These are phyloP conservation scores for Phasia obesa DNA, from an alignment of 2,888 invertebrate genomes.

Conservation along the genomic window DNA sequence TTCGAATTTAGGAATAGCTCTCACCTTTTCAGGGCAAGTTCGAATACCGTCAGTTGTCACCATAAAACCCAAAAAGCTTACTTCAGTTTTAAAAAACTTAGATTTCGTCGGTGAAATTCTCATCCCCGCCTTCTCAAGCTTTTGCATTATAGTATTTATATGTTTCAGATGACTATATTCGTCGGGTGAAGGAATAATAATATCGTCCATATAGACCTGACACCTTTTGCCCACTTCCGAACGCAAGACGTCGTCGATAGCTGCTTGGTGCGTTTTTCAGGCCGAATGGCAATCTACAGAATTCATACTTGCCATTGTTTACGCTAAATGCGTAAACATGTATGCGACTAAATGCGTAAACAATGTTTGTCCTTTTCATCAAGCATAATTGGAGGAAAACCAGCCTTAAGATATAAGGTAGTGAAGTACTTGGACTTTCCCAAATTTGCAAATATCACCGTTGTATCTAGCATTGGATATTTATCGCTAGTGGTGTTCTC, in stretches of 20 bases:
- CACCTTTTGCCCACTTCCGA: conserved; percentile 13
- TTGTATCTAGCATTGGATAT: conserved; percentile 16
- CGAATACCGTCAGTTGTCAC: not conserved
- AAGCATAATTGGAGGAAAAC: not conserved
- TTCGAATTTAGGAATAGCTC: no score
- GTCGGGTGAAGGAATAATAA: conserved; percentile 16
- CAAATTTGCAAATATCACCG: not conserved
- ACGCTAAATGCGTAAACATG: conserved; percentile 79
- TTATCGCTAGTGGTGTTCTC: conserved; percentile 8
- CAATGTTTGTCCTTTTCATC: not conserved
- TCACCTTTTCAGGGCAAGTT: not conserved
- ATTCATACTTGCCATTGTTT: conserved; percentile 78
- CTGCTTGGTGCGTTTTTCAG: conserved; percentile 8
- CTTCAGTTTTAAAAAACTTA: conserved; percentile 31
- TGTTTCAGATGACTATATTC: conserved; percentile 2
- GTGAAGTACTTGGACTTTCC: not conserved
- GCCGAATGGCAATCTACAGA: conserved; percentile 50
- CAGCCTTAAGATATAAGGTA: not conserved
- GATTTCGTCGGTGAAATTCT: conserved; percentile 9
- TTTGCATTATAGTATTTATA: conserved; percentile 9
- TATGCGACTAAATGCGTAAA: conserved; percentile 79
- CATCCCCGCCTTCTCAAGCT: conserved; percentile 11
- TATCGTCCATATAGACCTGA: conserved; percentile 40
- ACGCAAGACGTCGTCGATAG: no score
- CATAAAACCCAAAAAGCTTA: conserved; percentile 3